A percentile compares a stretch with the other conserved stretches of the same genome.
These are phyloP conservation scores for Illadopsis cleaveri DNA, from an alignment of 2,113 vertebrate genomes.

Conservation along the genomic window DNA sequence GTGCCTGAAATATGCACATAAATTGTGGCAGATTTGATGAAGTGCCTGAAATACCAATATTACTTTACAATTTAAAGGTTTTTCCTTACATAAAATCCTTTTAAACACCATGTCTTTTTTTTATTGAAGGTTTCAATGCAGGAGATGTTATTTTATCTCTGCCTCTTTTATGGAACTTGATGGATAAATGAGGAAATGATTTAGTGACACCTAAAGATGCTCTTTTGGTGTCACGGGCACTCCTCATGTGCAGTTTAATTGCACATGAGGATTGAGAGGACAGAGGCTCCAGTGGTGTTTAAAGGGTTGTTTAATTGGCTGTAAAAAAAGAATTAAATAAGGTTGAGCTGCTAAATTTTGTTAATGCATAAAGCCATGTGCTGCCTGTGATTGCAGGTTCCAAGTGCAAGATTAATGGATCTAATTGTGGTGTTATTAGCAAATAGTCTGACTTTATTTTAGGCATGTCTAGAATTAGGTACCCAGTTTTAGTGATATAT, in stretches of 20 bases:
- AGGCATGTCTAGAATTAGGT: slow-evolving; percentile 25
- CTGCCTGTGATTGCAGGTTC: slow-evolving; percentile 65
- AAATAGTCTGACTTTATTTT: slow-evolving; percentile 49
- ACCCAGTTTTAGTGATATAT: neutral
- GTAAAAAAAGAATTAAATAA: slow-evolving; percentile 76
- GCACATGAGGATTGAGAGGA: slow-evolving; percentile 44
- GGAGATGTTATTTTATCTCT: slow-evolving; percentile 1
- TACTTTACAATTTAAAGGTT: neutral
- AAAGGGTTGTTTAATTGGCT: slow-evolving; percentile 81
- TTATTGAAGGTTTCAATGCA: neutral
- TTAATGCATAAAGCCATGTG: slow-evolving; percentile 37
- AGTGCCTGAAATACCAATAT: neutral
- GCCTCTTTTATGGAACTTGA: slow-evolving; percentile 4
- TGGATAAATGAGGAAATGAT: slow-evolving; percentile 22
- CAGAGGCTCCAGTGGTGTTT: slow-evolving; percentile 61
- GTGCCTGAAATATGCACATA: neutral
- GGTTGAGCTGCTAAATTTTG: slow-evolving; percentile 75
- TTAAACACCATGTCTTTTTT: neutral
- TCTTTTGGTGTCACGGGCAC: slow-evolving; percentile 19
- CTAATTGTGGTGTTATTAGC: slow-evolving; percentile 60
- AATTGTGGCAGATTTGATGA: neutral
- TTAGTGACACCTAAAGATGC: slow-evolving; percentile 1
- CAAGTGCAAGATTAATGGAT: slow-evolving; percentile 73
- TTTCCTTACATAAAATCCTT: neutral
- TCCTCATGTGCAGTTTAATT: slow-evolving; percentile 65